Conservation (phyloP, 2,888 invertebrate genomes). For the Megastigmus dorsalis region DNA sequence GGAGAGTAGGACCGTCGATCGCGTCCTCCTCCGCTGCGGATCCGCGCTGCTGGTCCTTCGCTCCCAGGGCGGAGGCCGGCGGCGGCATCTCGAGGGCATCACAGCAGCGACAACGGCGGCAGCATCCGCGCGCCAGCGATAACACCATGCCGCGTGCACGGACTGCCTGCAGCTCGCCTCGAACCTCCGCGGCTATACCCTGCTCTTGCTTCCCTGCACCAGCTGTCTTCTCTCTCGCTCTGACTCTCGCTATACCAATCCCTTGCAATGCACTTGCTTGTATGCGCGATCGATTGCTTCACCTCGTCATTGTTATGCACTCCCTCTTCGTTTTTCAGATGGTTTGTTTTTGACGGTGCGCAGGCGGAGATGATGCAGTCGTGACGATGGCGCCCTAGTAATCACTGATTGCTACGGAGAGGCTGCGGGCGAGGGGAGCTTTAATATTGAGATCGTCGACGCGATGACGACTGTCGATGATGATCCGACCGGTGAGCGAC, state of each 20-base stretch:
- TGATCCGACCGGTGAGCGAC: background rate
- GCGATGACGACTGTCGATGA: background rate
- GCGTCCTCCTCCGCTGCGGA: too few relatives aligned
- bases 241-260: background rate
- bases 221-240: background rate
- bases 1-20: too few relatives aligned
- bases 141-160: slow-evolving; percentile 65
- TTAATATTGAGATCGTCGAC: slow-evolving; percentile 9
- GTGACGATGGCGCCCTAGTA: too few relatives aligned
- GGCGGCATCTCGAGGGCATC: slow-evolving; percentile 72
- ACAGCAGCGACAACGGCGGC: slow-evolving; percentile 33
- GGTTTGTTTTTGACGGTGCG: background rate
- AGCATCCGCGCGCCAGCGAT: slow-evolving; percentile 68
- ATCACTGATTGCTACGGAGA: background rate
- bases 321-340: background rate
- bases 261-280: background rate
- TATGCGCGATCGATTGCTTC: background rate
- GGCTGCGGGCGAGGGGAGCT: background rate
- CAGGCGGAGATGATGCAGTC: background rate
- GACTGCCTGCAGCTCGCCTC: too few relatives aligned
- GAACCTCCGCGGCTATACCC: background rate
- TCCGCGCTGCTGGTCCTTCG: slow-evolving; percentile 32
- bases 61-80: slow-evolving; percentile 66
- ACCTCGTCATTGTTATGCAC: background rate
- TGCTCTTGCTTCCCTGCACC: background rate